These are phyloP conservation scores for Tragopan temminckii DNA, from an alignment of 2,797 vertebrate species.

Conservation along the genomic window DNA sequence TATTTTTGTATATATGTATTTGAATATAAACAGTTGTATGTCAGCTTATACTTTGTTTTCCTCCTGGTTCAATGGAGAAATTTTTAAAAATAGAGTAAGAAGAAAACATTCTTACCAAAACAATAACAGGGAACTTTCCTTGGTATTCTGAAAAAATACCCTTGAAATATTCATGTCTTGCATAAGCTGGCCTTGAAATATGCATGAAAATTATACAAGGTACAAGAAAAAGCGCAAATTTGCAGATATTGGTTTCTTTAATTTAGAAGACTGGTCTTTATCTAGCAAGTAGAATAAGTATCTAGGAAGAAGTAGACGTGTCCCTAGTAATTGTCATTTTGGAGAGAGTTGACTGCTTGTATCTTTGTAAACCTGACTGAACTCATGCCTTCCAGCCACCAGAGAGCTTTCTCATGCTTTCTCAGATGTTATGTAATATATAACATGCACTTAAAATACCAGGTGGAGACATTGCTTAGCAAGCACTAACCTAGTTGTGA, in stretches of 20 bases:
- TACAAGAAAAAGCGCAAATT: background rate
- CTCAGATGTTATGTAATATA: background rate
- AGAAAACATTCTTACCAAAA: background rate
- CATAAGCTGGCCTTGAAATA: background rate
- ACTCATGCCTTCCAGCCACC: background rate
- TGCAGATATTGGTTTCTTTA: background rate
- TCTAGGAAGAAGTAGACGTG: background rate
- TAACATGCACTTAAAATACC: background rate
- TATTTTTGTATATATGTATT: background rate
- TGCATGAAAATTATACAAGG: slow-evolving; percentile 14
- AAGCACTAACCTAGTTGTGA: background rate
- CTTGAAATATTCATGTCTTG: slow-evolving; percentile 27
- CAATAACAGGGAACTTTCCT: background rate
- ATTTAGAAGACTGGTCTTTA: slow-evolving; percentile 5
- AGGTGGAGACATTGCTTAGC: background rate
- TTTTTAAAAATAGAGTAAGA: background rate
- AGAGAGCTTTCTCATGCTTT: background rate
- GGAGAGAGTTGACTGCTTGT: background rate
- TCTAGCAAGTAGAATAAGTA: background rate
- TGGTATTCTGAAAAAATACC: background rate
- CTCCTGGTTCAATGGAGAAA: background rate
- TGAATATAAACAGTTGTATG: background rate
- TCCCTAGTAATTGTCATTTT: background rate
- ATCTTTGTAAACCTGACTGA: background rate
- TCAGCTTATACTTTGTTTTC: background rate